phyloP scores from a whole-genome alignment of 2,797 vertebrate genomes.

The Carapus acus region DNA sequence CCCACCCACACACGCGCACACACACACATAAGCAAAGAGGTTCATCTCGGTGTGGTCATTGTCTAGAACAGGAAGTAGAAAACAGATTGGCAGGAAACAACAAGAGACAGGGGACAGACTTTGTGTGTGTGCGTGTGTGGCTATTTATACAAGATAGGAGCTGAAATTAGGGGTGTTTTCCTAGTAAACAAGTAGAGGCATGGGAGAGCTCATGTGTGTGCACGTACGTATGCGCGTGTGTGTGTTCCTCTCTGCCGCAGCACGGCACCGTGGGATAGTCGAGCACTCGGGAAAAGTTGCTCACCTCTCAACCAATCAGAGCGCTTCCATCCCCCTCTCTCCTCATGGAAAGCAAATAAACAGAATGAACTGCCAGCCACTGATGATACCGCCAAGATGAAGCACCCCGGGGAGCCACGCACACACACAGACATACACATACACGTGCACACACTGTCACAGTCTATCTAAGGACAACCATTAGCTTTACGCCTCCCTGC shows the following conservation, averaged over 20 bases:
- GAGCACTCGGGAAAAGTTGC: conserved; percentile 53
- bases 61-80: conserved; percentile 44
- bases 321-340: conserved; percentile 33
- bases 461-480: conserved; percentile 15
- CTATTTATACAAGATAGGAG: conserved; percentile 47
- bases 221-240: conserved; percentile 2
- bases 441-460: conserved; percentile 20
- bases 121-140: conserved; percentile 8
- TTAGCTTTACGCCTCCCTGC: conserved; percentile 18
- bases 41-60: conserved; percentile 40
- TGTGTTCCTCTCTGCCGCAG: conserved; percentile 1
- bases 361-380: conserved; percentile 32
- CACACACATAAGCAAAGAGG: conserved; percentile 15
- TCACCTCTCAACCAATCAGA: conserved; percentile 42
- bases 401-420: conserved; percentile 34
- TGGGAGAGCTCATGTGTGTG: conserved; percentile 30
- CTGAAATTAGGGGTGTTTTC: conserved; percentile 33
- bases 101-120: conserved; percentile 26
- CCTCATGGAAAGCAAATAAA: conserved; percentile 63
- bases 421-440: conserved; percentile 15
- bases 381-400: conserved; percentile 46
- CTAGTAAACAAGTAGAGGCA: conserved; percentile 43
- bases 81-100: conserved; percentile 49
- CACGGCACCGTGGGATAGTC: conserved; percentile 53
- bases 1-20: too few relatives aligned